Conservation (phyloP, 2,113 vertebrate genomes). For the Macrotus californicus region DNA sequence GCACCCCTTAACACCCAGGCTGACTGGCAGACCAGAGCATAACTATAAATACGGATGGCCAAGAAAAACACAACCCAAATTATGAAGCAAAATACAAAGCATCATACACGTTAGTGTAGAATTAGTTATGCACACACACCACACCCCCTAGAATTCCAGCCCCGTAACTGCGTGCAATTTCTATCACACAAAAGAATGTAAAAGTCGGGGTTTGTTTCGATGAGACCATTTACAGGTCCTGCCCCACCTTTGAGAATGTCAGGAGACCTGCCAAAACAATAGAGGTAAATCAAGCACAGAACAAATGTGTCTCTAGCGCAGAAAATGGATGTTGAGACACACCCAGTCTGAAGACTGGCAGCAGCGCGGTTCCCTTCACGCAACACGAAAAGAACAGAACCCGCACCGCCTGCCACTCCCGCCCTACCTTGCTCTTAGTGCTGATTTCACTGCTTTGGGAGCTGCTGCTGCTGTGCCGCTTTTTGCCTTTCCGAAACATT, state of each 20-base stretch:
- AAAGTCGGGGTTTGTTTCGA: not conserved
- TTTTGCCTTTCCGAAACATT: constrained; percentile 99
- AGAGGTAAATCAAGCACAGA: not conserved
- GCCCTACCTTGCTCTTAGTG: constrained; percentile 95
- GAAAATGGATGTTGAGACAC: not conserved
- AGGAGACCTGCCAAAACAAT: not conserved
- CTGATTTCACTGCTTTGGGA: constrained; percentile 99
- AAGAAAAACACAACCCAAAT: not conserved
- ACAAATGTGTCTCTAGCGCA: not conserved
- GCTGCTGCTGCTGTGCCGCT: constrained; percentile 98
- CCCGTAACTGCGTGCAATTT: not conserved
- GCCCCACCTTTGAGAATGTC: not conserved
- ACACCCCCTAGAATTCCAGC: not conserved
- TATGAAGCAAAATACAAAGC: not conserved
- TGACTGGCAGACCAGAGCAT: not conserved
- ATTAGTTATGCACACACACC: not conserved
- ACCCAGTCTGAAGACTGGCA: not conserved
- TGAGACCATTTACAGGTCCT: not conserved
- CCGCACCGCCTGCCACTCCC: fast-evolving
- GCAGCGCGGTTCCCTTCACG: fast-evolving
- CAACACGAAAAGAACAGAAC: fast-evolving
- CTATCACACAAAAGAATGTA: not conserved
- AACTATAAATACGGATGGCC: not conserved
- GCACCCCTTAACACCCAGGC: not conserved
- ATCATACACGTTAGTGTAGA: fast-evolving